phyloP scores from a whole-genome alignment of 2,888 invertebrate species.

The Trichopoda pennipes region DNA sequence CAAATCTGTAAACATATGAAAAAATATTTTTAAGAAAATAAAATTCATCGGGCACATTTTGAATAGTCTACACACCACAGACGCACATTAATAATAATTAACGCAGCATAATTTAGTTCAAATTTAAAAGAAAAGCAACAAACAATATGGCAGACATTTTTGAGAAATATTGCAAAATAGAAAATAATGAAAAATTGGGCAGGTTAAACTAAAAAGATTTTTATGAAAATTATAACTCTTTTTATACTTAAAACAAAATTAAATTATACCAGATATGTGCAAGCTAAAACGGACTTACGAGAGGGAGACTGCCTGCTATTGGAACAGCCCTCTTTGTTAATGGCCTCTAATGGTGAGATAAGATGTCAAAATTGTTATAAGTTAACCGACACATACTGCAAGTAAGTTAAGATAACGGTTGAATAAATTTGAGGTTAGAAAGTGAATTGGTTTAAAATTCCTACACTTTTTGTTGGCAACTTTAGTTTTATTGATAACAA shows the following conservation, averaged over 20 bases:
- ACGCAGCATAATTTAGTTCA: constrained; percentile 2
- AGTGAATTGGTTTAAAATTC: not conserved
- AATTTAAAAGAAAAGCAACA: constrained; percentile 8
- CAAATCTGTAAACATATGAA: not conserved
- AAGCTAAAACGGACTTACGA: constrained; percentile 82
- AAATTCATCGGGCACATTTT: not conserved
- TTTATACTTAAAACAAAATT: constrained; percentile 55
- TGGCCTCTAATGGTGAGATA: constrained; percentile 79
- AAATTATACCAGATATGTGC: constrained; percentile 81
- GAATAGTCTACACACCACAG: not conserved
- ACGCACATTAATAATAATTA: not conserved
- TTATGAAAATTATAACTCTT: not conserved
- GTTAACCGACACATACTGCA: constrained; percentile 74
- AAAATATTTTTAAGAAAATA: constrained; percentile 13
- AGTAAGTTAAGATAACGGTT: constrained; percentile 71
- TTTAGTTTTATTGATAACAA: too few species aligned
- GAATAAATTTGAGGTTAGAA: not conserved
- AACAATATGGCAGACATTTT: constrained; percentile 73
- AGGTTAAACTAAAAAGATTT: constrained; percentile 70
- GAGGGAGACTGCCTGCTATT: constrained; percentile 83
- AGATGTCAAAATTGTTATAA: constrained; percentile 83
- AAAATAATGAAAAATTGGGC: constrained; percentile 74
- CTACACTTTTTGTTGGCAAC: too few species aligned
- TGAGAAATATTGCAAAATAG: constrained; percentile 75
- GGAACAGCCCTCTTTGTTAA: constrained; percentile 83